Evolutionary conservation across 2,113 vertebrate genomes (phyloP), one percentile per base, ranked within the genome.

Genomic region (Martes martes): DNA sequence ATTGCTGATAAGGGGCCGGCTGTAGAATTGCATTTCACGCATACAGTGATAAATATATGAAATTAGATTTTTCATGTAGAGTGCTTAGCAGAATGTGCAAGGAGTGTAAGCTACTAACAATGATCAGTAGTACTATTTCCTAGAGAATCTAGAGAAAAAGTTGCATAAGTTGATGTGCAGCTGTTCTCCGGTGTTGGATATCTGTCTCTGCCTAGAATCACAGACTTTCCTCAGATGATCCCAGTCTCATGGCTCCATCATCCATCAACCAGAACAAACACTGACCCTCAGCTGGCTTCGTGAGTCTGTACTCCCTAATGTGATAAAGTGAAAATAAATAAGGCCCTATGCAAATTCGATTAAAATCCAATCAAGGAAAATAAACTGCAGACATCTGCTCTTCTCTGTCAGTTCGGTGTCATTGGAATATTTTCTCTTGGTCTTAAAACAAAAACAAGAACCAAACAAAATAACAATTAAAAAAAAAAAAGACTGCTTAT

Each of bases 341-440:
- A 59, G 94, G 85, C 42, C 59, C 85, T 93, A 96, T 98, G 97
- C 92, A 98, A 98, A 98, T 98, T 98, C 26, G 74, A 88, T 94
- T 98, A 98, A 97, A 98, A 98, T 98, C 91, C 95, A 98, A 94
- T 98, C 91, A 97, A 97, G 93, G 69, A 98, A 98, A 98, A 98
- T 97, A 98, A 98, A 98, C 96, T 97, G 73, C 94, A 98, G 96
- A 94, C 98, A 98, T 98, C 98, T 98, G 98, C 45, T 98, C 89
- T 98, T 97, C 93, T 73, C 87, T 96, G 82, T 91, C 85, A 71
- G 67, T 94, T 89, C 76, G 28, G 57, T 89, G 87, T 85, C 83
- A 39, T 97, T 98, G 94, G 95, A 96, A 88, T 98, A 74, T 95
- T 98, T 98, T 95, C 76, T 93, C 67, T 92, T 94, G 91, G 71